phyloP scores from a whole-genome alignment of 2,797 vertebrate genomes.

The Phrynocephalus forsythii region DNA sequence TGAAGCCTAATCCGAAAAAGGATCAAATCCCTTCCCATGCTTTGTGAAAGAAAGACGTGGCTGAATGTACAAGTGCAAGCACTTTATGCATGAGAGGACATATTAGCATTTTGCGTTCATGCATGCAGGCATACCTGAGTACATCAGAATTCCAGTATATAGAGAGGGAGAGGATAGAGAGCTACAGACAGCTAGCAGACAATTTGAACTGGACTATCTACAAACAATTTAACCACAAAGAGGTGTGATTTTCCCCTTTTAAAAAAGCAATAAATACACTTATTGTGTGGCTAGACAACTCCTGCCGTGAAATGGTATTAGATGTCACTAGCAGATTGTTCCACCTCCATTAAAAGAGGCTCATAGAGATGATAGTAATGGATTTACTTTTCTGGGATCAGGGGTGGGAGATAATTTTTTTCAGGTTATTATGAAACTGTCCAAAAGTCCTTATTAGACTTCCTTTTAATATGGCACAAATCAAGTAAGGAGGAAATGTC shows the following conservation, averaged over 20 bases:
- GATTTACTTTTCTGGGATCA: constrained; percentile 20
- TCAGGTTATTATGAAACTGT: neutral
- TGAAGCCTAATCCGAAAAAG: no score
- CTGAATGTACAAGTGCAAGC: no score
- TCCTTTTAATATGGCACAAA: constrained; percentile 15
- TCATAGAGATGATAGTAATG: neutral
- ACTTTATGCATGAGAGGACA: neutral
- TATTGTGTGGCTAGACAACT: neutral
- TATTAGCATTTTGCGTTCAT: neutral
- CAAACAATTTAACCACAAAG: neutral
- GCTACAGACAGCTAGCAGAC: neutral
- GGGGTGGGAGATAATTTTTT: constrained; percentile 8
- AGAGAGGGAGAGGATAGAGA: neutral
- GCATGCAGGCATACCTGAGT: neutral
- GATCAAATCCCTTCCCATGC: no score
- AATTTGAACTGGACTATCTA: neutral
- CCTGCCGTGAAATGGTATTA: neutral
- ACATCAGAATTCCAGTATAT: neutral
- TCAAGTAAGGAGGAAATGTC: constrained; percentile 10
- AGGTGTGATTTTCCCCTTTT: no score
- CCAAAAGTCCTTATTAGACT: constrained; percentile 1
- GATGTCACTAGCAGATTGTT: rapidly evolving
- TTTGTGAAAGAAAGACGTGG: no score
- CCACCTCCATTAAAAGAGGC: neutral
- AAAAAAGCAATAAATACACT: neutral